Conservation (phyloP, 2,888 invertebrate species). For the Cylloceria caligata region DNA sequence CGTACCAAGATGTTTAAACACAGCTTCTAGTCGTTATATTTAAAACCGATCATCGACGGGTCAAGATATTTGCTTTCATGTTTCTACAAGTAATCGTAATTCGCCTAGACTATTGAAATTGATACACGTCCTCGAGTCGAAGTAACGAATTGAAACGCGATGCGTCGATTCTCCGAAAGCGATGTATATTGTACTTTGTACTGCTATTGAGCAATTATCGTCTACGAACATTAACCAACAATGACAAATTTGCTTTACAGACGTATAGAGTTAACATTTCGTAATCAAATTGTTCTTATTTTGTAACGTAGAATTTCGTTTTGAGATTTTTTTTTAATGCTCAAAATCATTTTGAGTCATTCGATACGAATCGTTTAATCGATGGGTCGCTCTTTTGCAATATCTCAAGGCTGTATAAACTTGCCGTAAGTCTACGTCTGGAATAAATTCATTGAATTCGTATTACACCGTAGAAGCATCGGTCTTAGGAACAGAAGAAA, state of each 20-base stretch:
- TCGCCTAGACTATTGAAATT: neutral
- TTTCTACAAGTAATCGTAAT: neutral
- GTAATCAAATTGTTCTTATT: neutral
- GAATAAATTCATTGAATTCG: neutral
- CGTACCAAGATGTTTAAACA: neutral
- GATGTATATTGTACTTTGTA: neutral
- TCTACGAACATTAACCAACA: neutral
- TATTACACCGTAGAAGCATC: neutral
- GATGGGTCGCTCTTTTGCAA: neutral
- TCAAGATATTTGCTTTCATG: neutral
- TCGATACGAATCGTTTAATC: constrained; percentile 1
- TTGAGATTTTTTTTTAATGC: neutral
- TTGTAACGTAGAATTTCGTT: neutral
- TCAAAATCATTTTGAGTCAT: neutral
- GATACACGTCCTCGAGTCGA: neutral
- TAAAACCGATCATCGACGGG: neutral
- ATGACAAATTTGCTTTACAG: neutral
- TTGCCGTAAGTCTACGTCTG: neutral
- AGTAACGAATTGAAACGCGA: neutral
- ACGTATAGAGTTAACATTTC: neutral
- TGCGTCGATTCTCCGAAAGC: neutral
- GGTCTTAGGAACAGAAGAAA: neutral
- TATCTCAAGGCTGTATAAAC: neutral
- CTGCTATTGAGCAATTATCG: neutral
- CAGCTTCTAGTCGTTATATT: neutral